Percentiles rank a stretch among this genome's conserved stretches.
phyloP scores from a whole-genome alignment of 30 jellyfish, hydroid and myxozoan genomes.

The Nemopilema nomurai region DNA sequence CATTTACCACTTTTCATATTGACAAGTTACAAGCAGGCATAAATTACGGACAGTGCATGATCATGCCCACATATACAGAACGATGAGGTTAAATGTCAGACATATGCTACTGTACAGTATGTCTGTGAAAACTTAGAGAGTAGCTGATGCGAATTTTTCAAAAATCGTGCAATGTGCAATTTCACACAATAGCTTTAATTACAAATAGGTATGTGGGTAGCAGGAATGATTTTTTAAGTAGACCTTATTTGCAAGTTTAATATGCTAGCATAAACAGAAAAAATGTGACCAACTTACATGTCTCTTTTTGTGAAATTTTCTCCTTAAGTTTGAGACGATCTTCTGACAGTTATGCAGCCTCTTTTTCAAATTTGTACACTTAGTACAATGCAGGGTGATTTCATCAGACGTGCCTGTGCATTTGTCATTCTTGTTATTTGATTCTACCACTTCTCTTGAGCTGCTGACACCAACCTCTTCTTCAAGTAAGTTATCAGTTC shows the following conservation, averaged over 20 bases:
- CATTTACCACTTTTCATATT: conserved; percentile 10
- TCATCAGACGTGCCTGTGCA: conserved; percentile 16
- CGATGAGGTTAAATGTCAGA: neutral
- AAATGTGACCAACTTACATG: neutral
- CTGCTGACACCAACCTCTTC: conserved; percentile 17
- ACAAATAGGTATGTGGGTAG: neutral
- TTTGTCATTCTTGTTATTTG: conserved; percentile 14
- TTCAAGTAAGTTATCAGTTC: neutral
- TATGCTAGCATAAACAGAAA: neutral
- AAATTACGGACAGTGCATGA: neutral
- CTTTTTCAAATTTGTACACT: conserved; percentile 1
- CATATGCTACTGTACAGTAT: neutral
- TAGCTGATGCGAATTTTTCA: neutral
- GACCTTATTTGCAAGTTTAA: neutral
- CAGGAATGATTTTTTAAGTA: neutral
- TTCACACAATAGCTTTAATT: neutral
- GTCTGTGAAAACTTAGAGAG: neutral
- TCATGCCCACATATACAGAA: neutral
- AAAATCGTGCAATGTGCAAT: neutral
- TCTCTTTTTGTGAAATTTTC: neutral
- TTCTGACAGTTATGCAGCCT: neutral
- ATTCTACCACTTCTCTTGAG: conserved; percentile 6
- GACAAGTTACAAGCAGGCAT: conserved; percentile 22
- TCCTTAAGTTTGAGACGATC: neutral
- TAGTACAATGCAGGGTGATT: conserved; percentile 3